Conservation (phyloP, 2,113 vertebrate genomes). For the Pelusios castaneus region DNA sequence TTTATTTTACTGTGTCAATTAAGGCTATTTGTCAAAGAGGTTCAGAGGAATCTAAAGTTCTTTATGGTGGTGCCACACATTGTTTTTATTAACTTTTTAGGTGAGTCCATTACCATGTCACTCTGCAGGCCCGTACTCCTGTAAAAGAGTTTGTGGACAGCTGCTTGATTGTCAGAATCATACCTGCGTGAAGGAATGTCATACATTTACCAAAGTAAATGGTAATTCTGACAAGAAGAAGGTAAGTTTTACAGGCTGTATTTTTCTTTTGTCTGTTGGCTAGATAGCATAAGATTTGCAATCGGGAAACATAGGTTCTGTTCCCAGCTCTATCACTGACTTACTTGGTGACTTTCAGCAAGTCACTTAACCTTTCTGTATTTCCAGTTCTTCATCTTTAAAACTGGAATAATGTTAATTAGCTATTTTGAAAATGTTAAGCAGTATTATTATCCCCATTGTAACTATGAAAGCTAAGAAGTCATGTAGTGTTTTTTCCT, state of each 20-base stretch:
- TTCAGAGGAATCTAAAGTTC: background rate
- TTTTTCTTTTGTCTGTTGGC: background rate
- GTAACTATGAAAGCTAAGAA: background rate
- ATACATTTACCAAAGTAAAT: conserved; percentile 72
- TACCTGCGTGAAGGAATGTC: conserved; percentile 83
- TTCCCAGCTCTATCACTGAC: background rate
- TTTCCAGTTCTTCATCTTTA: background rate
- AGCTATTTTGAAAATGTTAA: background rate
- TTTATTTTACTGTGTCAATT: background rate
- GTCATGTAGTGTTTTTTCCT: background rate
- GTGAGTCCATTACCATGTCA: conserved; percentile 84
- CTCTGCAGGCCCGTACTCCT: conserved; percentile 81
- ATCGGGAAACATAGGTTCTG: background rate
- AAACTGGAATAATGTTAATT: background rate
- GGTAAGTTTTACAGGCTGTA: conserved; percentile 52
- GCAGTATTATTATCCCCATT: background rate
- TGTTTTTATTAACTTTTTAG: conserved; percentile 65
- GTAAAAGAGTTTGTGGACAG: conserved; percentile 82
- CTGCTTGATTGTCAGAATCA: conserved; percentile 85
- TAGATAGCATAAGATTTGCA: background rate
- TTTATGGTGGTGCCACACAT: background rate
- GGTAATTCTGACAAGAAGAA: conserved; percentile 52
- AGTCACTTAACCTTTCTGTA: background rate
- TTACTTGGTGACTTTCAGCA: background rate
- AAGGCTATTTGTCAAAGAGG: background rate